Evolutionary conservation across 2,113 vertebrate genomes (phyloP).

Genomic region (Egretta garzetta): DNA sequence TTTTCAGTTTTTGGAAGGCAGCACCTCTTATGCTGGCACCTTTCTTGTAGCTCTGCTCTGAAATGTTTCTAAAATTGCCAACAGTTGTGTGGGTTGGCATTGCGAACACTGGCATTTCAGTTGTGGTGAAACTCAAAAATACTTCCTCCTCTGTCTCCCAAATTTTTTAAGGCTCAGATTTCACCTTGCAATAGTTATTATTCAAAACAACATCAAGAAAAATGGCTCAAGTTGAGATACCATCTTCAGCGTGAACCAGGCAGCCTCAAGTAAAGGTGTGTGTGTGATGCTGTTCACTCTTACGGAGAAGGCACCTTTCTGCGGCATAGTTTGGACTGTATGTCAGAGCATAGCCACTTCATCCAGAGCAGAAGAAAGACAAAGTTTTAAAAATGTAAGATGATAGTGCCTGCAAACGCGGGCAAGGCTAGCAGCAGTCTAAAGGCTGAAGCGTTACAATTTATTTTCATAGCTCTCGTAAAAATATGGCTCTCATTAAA

Average conservation of each 20-base stretch:
- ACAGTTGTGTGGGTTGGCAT: not conserved
- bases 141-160: not conserved
- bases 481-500: not conserved
- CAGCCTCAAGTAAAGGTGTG: not conserved
- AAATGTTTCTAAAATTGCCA: not conserved
- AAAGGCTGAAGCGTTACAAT: not conserved
- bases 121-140: not conserved
- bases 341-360: not conserved
- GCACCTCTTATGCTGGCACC: not conserved
- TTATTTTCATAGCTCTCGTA: not conserved
- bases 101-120: not conserved
- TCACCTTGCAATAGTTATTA: not conserved
- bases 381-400: not conserved
- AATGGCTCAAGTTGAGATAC: not conserved
- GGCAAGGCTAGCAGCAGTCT: not conserved
- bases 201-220: not conserved
- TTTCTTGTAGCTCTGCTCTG: not conserved
- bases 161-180: not conserved
- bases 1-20: not conserved
- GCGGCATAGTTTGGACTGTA: not conserved
- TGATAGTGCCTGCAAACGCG: not conserved
- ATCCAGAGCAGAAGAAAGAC: not conserved
- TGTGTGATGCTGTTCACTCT: not conserved
- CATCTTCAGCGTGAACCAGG: not conserved
- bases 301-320: not conserved